These are phyloP conservation scores for Trichopoda pennipes DNA, from an alignment of 2,888 invertebrate species.

Conservation along the genomic window DNA sequence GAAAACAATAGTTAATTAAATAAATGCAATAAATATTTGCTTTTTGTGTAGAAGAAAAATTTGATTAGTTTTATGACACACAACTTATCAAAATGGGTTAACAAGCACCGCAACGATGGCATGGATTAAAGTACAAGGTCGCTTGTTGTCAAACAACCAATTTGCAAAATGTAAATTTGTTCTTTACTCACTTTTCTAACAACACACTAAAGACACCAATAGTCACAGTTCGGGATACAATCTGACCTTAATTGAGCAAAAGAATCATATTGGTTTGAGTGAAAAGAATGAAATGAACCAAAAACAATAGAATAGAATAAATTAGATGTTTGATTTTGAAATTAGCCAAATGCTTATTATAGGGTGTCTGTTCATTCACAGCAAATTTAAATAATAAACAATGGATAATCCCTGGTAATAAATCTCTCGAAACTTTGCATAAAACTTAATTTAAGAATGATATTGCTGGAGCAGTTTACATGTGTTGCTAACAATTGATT, in stretches of 20 bases:
- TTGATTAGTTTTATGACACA: conserved; percentile 57
- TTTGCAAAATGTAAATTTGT: conserved; percentile 18
- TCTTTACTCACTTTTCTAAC: not conserved
- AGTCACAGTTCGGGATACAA: conserved; percentile 64
- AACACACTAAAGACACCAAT: conserved; percentile 41
- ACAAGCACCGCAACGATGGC: conserved; percentile 30
- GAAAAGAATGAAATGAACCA: not conserved
- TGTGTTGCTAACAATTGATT: conserved; percentile 25
- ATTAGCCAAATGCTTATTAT: conserved; percentile 56
- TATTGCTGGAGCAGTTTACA: conserved; percentile 37
- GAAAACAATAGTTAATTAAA: conserved; percentile 55
- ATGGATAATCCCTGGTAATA: conserved; percentile 77
- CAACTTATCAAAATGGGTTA: conserved; percentile 59
- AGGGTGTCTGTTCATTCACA: conserved; percentile 61
- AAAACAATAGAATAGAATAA: not conserved
- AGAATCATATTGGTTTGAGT: conserved; percentile 20
- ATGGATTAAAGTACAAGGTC: conserved; percentile 50
- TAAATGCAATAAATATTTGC: conserved; percentile 34
- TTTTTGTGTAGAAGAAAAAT: conserved; percentile 17
- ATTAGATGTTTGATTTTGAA: conserved; percentile 7
- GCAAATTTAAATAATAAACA: conserved; percentile 69
- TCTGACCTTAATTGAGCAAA: conserved; percentile 66
- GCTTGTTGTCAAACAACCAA: conserved; percentile 29
- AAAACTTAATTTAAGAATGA: conserved; percentile 60
- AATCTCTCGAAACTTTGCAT: conserved; percentile 75